A percentile compares a stretch with the other conserved stretches of the same genome.
Conservation (phyloP, 1,140 invertebrate genomes). For the Andricus grossulariae region DNA sequence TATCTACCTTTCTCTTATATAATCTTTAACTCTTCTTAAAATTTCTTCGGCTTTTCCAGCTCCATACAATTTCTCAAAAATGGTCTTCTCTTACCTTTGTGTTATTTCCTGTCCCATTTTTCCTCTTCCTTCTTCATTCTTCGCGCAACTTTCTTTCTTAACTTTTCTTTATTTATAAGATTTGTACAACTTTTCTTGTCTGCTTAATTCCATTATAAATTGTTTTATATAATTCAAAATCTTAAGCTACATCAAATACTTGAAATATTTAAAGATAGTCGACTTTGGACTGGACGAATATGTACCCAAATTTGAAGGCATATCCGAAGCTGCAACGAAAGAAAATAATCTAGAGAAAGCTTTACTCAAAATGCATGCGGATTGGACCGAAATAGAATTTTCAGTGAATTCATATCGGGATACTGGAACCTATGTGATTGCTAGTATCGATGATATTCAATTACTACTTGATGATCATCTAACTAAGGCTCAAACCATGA, state of each 20-base stretch:
- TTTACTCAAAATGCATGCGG: slow-evolving; percentile 92
- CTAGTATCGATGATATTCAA: slow-evolving; percentile 96
- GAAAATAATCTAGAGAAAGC: slow-evolving; percentile 95
- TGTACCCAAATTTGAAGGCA: slow-evolving; percentile 92
- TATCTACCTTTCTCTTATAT: too few relatives aligned
- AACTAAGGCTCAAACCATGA: slow-evolving; percentile 98
- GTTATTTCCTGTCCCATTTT: too few relatives aligned
- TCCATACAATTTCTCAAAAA: too few relatives aligned
- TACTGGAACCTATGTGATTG: slow-evolving; percentile 93
- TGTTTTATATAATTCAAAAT: neutral
- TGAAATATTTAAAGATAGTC: slow-evolving; percentile 79
- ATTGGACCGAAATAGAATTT: slow-evolving; percentile 94
- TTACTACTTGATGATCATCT: slow-evolving; percentile 96
- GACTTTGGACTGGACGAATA: slow-evolving; percentile 95
- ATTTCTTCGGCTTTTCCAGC: too few relatives aligned
- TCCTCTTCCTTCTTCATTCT: too few relatives aligned
- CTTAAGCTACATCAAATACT: neutral
- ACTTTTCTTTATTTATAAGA: too few relatives aligned
- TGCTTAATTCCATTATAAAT: neutral
- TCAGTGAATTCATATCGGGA: slow-evolving; percentile 88
- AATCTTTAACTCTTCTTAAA: too few relatives aligned
- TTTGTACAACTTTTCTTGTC: neutral
- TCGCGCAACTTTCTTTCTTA: too few relatives aligned
- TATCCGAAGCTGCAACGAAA: slow-evolving; percentile 96
- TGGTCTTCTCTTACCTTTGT: too few relatives aligned